Evolutionary conservation across 1,140 invertebrate genomes (phyloP), one percentile per base, ranked within the genome.

Genomic region (Papilio polyxenes): DNA sequence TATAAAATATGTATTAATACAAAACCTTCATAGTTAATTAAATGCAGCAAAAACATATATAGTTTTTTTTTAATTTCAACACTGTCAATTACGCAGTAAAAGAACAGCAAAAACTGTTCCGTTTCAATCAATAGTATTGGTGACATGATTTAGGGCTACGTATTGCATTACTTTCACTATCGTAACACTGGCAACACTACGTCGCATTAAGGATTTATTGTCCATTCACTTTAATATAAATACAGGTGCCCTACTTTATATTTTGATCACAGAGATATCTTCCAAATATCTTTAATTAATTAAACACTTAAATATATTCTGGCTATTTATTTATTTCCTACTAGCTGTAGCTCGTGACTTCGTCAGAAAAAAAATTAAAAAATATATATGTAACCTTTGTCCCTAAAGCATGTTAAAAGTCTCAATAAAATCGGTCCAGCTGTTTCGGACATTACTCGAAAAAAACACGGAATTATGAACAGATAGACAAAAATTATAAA

Each of bases 111-210:
- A 72, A 72, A 72, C 65, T 72, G 23, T 37, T 72, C 65, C 65
- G 31, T 72, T 72, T 72, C 65, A 72, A 72, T 72, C 65, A 72
- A 40, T 72, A 72, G 31, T 65, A 62, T 62, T 69, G 62, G 31
- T 72, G 65, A 72, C 65, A 72, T 72, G 65, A 72, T 72, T 72
- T 72, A 72, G 65, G 65, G 65, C 65, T 5, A 23, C 59, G 56
- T 62, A 40, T 37, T 15, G 11, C 62, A 23, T 13, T 72, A 40
- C 65, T 72, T 72, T 72, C 65, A 72, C 65, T 72, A 40, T 15
- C 31, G 65, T 37, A 37, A 72, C 4, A 31, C 65, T 65, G 62
- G 20, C 65, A 72, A 72, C 31, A 8, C 59, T 23, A 17, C 65
- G 20, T 56, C 53, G 6, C 17, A 15, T 17, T 31, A 37, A 72